These are phyloP conservation scores for Torymus texanus DNA, from an alignment of 2,888 invertebrate genomes.

Conservation along the genomic window DNA sequence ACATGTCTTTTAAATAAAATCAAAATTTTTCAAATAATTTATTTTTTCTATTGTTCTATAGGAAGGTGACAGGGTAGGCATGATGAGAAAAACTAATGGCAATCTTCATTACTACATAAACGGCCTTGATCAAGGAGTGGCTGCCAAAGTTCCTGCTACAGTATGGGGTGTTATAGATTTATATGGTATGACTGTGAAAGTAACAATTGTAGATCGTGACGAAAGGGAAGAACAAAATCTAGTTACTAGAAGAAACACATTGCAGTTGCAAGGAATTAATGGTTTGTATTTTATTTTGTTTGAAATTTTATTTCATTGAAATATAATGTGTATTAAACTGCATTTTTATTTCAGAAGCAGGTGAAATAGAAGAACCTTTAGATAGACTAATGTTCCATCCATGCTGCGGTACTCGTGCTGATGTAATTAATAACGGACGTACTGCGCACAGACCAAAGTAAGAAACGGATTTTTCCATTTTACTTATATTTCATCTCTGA, in stretches of 20 bases:
- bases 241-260: conserved; percentile 81
- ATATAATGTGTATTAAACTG: background rate
- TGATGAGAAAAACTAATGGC: conserved; percentile 90
- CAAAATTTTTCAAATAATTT: too few relatives aligned
- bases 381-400: conserved; percentile 92
- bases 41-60: conserved; percentile 65
- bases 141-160: conserved; percentile 86
- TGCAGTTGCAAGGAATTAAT: conserved; percentile 76
- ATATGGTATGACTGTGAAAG: conserved; percentile 95
- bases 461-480: conserved; percentile 59
- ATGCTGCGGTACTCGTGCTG: conserved; percentile 93
- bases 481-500: conserved; percentile 14
- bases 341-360: conserved; percentile 62
- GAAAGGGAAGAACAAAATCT: conserved; percentile 86
- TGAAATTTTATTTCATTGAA: background rate
- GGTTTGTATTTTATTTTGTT: conserved; percentile 18
- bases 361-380: conserved; percentile 70
- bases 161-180: conserved; percentile 97
- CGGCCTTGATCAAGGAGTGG: conserved; percentile 93
- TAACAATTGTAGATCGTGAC: conserved; percentile 90
- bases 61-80: conserved; percentile 94
- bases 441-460: conserved; percentile 95
- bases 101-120: conserved; percentile 95
- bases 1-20: too few relatives aligned
- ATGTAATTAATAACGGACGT: conserved; percentile 91